Conservation (phyloP, 2,113 vertebrate genomes). For the Cyphomyrus plagiostoma region DNA sequence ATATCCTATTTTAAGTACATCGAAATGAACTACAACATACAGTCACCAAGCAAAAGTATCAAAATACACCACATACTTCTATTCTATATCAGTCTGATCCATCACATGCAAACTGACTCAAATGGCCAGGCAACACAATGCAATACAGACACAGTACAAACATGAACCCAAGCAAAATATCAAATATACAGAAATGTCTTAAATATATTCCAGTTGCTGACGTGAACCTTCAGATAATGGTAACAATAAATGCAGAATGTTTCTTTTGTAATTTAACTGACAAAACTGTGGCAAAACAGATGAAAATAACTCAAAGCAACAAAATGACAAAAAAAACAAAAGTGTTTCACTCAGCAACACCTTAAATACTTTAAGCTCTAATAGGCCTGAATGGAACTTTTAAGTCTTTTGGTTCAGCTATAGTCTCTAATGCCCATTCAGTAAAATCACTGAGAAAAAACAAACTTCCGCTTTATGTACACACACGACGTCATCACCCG, state of each 20-base stretch:
- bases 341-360: not conserved
- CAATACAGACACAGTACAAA: not conserved
- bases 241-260: not conserved
- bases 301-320: no score
- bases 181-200: not conserved
- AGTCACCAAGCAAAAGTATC: not conserved
- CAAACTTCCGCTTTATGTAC: not conserved
- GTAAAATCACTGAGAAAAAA: conserved; percentile 24
- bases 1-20: not conserved
- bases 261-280: not conserved
- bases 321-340: no score
- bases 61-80: not conserved
- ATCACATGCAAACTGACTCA: not conserved
- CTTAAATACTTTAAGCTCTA: not conserved
- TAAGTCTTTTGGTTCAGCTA: not conserved
- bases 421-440: not conserved
- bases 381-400: not conserved
- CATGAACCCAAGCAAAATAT: not conserved
- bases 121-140: not conserved
- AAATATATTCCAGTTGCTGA: not conserved
- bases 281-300: not conserved
- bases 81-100: not conserved
- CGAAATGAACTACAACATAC: not conserved
- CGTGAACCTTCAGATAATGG: not conserved
- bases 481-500: not conserved